Percentiles rank a stretch among this genome's conserved stretches.
Conservation (phyloP, 2,113 vertebrate genomes). For the Oncorhynchus keta region DNA sequence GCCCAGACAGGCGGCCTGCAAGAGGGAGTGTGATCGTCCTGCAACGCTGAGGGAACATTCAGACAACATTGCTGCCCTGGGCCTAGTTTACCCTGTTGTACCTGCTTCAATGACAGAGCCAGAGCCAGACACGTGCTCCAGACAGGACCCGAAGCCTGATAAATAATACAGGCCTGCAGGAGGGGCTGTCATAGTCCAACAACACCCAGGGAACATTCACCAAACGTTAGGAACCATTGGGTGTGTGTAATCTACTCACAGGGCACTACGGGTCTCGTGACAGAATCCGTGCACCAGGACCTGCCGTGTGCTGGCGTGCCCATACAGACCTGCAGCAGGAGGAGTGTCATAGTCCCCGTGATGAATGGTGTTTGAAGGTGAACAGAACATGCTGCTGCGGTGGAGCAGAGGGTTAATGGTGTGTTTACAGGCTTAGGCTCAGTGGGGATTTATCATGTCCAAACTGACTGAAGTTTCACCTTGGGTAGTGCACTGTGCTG, state of each 20-base stretch:
- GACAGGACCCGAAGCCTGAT: no score
- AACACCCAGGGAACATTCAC: background rate
- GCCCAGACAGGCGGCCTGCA: no score
- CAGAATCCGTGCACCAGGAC: constrained; percentile 33
- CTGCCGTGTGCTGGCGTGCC: constrained; percentile 36
- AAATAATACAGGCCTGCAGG: no score
- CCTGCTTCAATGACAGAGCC: no score
- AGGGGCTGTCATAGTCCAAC: background rate
- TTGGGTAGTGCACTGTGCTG: constrained; percentile 11
- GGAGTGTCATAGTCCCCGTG: constrained; percentile 5
- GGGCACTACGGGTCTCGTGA: constrained; percentile 11
- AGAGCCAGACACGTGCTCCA: no score
- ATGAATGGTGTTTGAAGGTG: constrained; percentile 42
- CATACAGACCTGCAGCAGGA: constrained; percentile 33
- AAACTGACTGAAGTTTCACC: constrained; percentile 27
- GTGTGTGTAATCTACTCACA: background rate
- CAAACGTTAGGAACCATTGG: background rate
- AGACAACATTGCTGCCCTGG: no score
- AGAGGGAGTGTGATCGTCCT: no score
- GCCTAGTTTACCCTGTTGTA: no score
- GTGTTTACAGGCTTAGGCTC: constrained; percentile 68
- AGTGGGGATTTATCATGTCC: constrained; percentile 66
- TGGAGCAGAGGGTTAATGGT: constrained; percentile 59
- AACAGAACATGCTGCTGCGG: constrained; percentile 64
- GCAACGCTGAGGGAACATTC: no score